phyloP scores from a whole-genome alignment of 2,888 invertebrate genomes.

The Drosophila melanosoma region DNA sequence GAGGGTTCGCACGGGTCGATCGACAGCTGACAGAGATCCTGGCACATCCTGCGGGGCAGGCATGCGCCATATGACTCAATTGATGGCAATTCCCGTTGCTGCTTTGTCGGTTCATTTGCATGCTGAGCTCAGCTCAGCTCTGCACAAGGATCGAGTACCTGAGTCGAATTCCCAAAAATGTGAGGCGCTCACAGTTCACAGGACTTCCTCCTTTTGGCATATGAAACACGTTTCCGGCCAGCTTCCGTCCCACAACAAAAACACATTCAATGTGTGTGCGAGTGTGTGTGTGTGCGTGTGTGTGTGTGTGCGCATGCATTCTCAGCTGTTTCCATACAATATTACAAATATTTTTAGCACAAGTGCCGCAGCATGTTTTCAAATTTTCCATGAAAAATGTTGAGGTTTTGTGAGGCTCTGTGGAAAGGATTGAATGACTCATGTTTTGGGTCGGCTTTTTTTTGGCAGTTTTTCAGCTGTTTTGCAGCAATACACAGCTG shows the following conservation, averaged over 20 bases:
- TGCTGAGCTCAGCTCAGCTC: constrained; percentile 41
- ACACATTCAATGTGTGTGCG: constrained; percentile 33
- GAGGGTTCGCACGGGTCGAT: constrained; percentile 20
- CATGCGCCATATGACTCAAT: constrained; percentile 65
- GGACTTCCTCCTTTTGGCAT: constrained; percentile 48
- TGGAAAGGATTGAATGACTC: constrained; percentile 51
- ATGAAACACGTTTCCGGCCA: constrained; percentile 61
- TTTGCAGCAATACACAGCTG: constrained; percentile 42
- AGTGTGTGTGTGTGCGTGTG: neutral
- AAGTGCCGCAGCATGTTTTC: constrained; percentile 60
- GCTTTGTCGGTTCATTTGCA: constrained; percentile 57
- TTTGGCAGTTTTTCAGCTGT: constrained; percentile 46
- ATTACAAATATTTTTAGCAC: constrained; percentile 64
- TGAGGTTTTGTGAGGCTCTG: neutral
- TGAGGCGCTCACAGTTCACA: constrained; percentile 20
- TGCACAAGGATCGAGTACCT: constrained; percentile 44
- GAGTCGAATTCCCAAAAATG: constrained; percentile 23
- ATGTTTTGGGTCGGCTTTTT: constrained; percentile 4
- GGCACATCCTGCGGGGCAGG: constrained; percentile 29
- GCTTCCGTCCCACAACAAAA: constrained; percentile 53
- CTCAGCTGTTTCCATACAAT: constrained; percentile 55
- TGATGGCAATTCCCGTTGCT: constrained; percentile 16
- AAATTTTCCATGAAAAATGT: constrained; percentile 42
- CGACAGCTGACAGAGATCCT: constrained; percentile 55
- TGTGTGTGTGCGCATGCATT: constrained; percentile 39